A percentile compares a stretch with the other conserved stretches of the same genome.
These are phyloP conservation scores for Idris sp. DNA, from an alignment of 1,140 invertebrate genomes.

Conservation along the genomic window DNA sequence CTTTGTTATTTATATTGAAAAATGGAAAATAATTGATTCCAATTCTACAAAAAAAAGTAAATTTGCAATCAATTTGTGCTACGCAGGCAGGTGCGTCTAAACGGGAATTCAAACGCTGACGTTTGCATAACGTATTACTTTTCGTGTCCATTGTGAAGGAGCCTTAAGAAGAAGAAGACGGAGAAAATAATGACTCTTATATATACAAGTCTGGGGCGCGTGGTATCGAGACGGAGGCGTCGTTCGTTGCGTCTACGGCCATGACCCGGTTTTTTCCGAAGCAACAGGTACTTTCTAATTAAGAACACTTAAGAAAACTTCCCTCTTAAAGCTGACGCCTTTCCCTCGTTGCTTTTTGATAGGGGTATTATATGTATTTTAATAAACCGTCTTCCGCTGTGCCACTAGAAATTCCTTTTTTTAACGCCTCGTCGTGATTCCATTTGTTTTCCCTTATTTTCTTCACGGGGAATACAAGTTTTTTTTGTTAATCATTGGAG, in stretches of 20 bases:
- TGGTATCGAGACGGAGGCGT: slow-evolving; percentile 64
- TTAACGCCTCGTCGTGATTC: slow-evolving; percentile 29
- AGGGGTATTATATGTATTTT: slow-evolving; percentile 64
- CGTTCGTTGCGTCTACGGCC: slow-evolving; percentile 73
- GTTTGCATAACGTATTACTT: no score
- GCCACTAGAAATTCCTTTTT: slow-evolving; percentile 43
- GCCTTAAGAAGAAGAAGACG: slow-evolving; percentile 67
- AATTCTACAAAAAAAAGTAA: no score
- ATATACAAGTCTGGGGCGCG: slow-evolving; percentile 67
- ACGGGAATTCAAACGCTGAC: no score
- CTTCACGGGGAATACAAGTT: no score
- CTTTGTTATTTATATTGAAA: no score
- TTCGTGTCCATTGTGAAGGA: no score
- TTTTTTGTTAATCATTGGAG: no score
- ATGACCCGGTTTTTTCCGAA: slow-evolving; percentile 79
- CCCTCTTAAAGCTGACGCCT: slow-evolving; percentile 78
- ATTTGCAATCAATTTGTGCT: no score
- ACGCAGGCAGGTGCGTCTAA: no score
- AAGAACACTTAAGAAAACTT: slow-evolving; percentile 80
- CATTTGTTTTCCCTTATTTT: slow-evolving; percentile 41
- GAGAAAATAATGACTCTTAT: slow-evolving; percentile 78
- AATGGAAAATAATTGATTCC: no score
- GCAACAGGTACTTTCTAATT: slow-evolving; percentile 80
- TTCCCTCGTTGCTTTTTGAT: slow-evolving; percentile 64
- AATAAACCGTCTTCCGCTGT: slow-evolving; percentile 58